These are phyloP conservation scores for Lordiphosa fenestrarum DNA, from an alignment of 2,888 invertebrate species.

Conservation along the genomic window DNA sequence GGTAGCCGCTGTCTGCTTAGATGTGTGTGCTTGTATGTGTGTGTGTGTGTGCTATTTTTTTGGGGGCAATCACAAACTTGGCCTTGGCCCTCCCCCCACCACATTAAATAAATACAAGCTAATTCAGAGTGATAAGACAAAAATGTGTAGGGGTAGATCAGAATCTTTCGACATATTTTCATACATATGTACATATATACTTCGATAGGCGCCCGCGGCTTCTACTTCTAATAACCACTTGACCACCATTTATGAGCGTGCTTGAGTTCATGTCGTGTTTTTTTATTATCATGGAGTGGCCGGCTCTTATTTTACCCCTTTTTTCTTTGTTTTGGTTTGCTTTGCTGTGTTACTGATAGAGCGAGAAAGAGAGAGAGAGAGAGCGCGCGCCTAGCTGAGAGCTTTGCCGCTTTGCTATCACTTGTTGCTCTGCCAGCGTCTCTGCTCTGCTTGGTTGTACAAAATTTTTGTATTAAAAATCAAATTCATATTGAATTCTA, in stretches of 20 bases:
- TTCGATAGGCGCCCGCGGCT: slow-evolving; percentile 22
- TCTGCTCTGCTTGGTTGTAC: slow-evolving; percentile 30
- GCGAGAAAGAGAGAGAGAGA: not conserved
- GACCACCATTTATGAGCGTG: slow-evolving; percentile 12
- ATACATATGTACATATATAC: too few relatives aligned
- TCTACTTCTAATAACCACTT: slow-evolving; percentile 3
- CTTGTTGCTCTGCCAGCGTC: slow-evolving; percentile 45
- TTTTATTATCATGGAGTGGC: slow-evolving; percentile 33
- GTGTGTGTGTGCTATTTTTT: slow-evolving; percentile 1
- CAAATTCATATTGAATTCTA: slow-evolving; percentile 65
- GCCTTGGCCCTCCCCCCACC: too few relatives aligned
- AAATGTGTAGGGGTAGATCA: too few relatives aligned
- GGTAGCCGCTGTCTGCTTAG: slow-evolving; percentile 15
- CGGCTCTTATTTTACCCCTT: slow-evolving; percentile 18
- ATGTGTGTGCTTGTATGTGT: not conserved
- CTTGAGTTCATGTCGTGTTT: slow-evolving; percentile 11
- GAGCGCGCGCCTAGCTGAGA: not conserved
- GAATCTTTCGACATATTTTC: too few relatives aligned
- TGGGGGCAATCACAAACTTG: not conserved
- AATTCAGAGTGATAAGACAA: too few relatives aligned
- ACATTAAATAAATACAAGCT: too few relatives aligned
- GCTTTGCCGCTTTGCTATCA: slow-evolving; percentile 50
- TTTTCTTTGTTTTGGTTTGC: slow-evolving; percentile 24
- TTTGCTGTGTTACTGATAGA: not conserved
- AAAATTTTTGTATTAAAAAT: slow-evolving; percentile 66